Percentiles rank a stretch among this genome's conserved stretches.
Evolutionary conservation across 1,140 invertebrate genomes (phyloP).

Genomic region (Acromyrmex charruanus): DNA sequence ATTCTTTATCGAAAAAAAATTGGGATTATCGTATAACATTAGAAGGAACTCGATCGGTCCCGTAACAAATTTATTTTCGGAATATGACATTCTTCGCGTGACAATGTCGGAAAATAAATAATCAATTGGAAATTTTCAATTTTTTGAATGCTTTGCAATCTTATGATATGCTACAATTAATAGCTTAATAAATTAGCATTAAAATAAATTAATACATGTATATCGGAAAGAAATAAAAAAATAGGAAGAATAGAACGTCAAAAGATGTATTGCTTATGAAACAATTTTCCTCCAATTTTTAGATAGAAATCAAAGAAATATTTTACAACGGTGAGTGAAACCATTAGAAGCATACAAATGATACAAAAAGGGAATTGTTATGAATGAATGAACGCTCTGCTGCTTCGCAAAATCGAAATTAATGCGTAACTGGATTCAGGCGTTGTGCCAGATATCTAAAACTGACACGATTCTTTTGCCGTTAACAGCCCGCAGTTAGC

Average conservation of each 20-base stretch:
- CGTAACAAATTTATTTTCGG: slow-evolving; percentile 33
- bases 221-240: neutral
- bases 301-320: neutral
- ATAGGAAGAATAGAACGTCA: neutral
- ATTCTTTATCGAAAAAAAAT: slow-evolving; percentile 61
- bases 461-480: slow-evolving; percentile 39
- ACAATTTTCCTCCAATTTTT: slow-evolving; percentile 29
- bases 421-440: slow-evolving; percentile 45
- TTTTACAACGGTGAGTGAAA: neutral
- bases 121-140: neutral
- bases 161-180: neutral
- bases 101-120: slow-evolving; percentile 21
- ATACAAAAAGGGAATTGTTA: neutral
- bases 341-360: slow-evolving; percentile 7
- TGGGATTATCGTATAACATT: slow-evolving; percentile 53
- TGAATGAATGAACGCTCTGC: slow-evolving; percentile 17
- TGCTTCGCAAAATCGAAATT: slow-evolving; percentile 48
- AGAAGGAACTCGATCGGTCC: neutral
- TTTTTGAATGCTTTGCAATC: neutral
- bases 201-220: slow-evolving; percentile 15
- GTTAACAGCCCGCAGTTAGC: slow-evolving; percentile 50
- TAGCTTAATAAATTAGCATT: slow-evolving; percentile 1
- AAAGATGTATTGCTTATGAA: slow-evolving; percentile 4
- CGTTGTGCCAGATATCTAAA: slow-evolving; percentile 25
- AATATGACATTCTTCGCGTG: neutral